A percentile compares a stretch with the other conserved stretches of the same genome.
Evolutionary conservation across 64 coral and sea anemone genomes (phyloP).

Genomic region (Montipora capricornis): DNA sequence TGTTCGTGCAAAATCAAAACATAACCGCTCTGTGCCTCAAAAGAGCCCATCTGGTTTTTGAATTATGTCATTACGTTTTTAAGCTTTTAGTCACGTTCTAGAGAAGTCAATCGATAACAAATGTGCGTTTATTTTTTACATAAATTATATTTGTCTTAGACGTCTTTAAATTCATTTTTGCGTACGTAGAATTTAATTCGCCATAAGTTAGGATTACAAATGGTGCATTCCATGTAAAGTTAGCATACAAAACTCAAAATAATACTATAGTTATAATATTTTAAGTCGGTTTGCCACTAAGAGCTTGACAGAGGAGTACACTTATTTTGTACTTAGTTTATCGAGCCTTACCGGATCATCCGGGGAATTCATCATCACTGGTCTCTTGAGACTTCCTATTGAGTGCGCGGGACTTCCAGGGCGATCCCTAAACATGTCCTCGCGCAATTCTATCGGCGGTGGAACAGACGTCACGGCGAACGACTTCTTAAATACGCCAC

Average conservation of each 20-base stretch:
- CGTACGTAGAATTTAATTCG: background rate
- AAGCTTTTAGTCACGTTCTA: no score
- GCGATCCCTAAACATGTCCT: slow-evolving; percentile 85
- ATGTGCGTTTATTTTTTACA: no score
- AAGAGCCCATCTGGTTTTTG: no score
- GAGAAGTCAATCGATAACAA: no score
- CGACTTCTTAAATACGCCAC: slow-evolving; percentile 79
- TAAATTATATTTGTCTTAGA: background rate
- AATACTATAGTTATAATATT: background rate
- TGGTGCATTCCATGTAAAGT: background rate
- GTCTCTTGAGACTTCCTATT: slow-evolving; percentile 67
- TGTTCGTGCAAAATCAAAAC: no score
- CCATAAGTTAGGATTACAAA: no score
- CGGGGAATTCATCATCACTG: slow-evolving; percentile 69
- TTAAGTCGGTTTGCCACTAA: no score
- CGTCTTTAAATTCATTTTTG: background rate
- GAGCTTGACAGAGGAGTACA: no score
- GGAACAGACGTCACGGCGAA: slow-evolving; percentile 75
- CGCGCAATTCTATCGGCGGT: slow-evolving; percentile 81
- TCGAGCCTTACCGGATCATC: slow-evolving; percentile 63
- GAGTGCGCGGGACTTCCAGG: slow-evolving; percentile 66
- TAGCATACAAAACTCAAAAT: background rate
- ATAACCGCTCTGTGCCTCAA: no score
- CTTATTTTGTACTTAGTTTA: no score
- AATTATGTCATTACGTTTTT: no score